These are phyloP conservation scores for Gambelia wislizenii DNA, from an alignment of 2,797 vertebrate species.

Conservation along the genomic window DNA sequence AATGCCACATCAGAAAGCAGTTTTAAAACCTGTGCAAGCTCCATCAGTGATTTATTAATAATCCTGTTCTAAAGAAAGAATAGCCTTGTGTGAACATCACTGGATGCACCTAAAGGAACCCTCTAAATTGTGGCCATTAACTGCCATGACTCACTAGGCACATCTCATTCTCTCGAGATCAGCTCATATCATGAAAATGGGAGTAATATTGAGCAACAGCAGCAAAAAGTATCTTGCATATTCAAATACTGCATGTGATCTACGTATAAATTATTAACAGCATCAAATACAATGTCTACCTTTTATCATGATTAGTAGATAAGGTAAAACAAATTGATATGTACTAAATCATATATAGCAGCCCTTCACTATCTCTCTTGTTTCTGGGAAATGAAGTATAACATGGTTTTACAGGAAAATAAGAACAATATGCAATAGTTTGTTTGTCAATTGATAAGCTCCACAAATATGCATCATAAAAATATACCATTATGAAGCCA, in stretches of 20 bases:
- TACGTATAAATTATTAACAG: slow-evolving; percentile 8
- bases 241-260: background rate
- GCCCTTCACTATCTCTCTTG: slow-evolving; percentile 62
- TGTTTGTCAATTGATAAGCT: slow-evolving; percentile 72
- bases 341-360: slow-evolving; percentile 40
- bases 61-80: background rate
- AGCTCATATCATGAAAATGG: background rate
- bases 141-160: background rate
- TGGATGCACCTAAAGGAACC: background rate
- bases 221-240: slow-evolving; percentile 3
- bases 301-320: slow-evolving; percentile 5
- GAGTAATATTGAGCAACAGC: background rate
- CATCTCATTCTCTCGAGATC: background rate
- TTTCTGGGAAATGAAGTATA: slow-evolving; percentile 71
- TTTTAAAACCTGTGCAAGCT: background rate
- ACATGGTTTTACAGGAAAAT: slow-evolving; percentile 76
- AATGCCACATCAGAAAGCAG: background rate
- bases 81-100: background rate
- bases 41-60: background rate
- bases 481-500: slow-evolving; percentile 66
- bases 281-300: background rate
- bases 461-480: slow-evolving; percentile 75
- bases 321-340: slow-evolving; percentile 27
- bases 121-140: background rate
- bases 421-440: slow-evolving; percentile 75